A percentile compares a stretch with the other conserved stretches of the same genome.
These are phyloP conservation scores for Pollachius pollachius DNA, from an alignment of 2,113 vertebrate species.

Conservation along the genomic window DNA sequence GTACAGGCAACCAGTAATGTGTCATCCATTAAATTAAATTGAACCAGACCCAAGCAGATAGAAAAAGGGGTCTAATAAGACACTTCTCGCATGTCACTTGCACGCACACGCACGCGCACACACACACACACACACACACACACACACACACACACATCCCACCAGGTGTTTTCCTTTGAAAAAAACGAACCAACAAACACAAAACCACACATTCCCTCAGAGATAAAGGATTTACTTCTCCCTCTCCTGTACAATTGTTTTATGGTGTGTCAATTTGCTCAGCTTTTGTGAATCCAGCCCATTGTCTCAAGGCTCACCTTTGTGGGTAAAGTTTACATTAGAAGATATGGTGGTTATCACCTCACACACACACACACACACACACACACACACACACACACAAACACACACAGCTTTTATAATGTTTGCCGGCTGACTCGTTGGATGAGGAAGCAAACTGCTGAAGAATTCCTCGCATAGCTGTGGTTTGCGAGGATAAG, in stretches of 20 bases:
- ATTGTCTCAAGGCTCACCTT: conserved; percentile 20
- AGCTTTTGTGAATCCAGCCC: too few relatives aligned
- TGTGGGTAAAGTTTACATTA: conserved; percentile 60
- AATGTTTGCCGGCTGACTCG: conserved; percentile 57
- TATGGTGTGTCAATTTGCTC: conserved; percentile 30
- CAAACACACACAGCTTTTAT: conserved; percentile 50
- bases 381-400: conserved; percentile 24
- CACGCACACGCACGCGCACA: too few relatives aligned
- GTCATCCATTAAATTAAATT: too few relatives aligned
- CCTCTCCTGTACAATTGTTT: conserved; percentile 36
- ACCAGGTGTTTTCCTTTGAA: neutral
- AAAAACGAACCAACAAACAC: conserved; percentile 17
- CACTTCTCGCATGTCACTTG: too few relatives aligned
- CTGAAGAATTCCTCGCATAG: conserved; percentile 54
- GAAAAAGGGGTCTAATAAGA: too few relatives aligned
- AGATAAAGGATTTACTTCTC: neutral
- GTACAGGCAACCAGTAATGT: too few relatives aligned
- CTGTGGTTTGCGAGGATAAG: conserved; percentile 42
- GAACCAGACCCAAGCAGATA: too few relatives aligned
- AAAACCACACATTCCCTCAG: conserved; percentile 26
- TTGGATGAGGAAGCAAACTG: conserved; percentile 39
- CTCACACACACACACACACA: conserved; percentile 13
- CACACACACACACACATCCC: neutral
- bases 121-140: too few relatives aligned
- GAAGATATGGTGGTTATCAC: conserved; percentile 54